Percentiles rank a stretch among this genome's conserved stretches.
Evolutionary conservation across 2,888 invertebrate species (phyloP).

Genomic region (Drosophila sordidapex): DNA sequence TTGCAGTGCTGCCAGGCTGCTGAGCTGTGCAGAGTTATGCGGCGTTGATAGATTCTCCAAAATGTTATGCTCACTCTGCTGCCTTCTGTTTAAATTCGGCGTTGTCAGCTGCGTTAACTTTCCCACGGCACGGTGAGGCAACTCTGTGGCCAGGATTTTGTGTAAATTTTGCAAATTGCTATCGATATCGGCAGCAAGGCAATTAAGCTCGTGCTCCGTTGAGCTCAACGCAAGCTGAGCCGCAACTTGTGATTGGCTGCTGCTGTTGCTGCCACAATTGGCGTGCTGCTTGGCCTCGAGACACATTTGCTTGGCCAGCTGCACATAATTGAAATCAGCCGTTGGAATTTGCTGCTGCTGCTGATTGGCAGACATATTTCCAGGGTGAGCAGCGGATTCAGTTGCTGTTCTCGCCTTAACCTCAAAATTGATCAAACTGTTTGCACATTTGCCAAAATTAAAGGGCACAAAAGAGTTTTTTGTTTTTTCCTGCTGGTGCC

Average conservation of each 20-base stretch:
- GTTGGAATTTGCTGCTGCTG: not conserved
- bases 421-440: conserved; percentile 12
- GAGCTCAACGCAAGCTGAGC: not conserved
- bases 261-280: conserved; percentile 15
- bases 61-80: not conserved
- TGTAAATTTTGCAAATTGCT: conserved; percentile 20
- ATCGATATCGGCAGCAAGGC: conserved; percentile 27
- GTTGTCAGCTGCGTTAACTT: not conserved
- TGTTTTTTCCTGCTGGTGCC: not conserved
- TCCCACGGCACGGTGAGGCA: not conserved
- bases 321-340: conserved; percentile 24
- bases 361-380: not conserved
- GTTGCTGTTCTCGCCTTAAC: not conserved
- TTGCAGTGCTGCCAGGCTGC: not conserved
- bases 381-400: not conserved
- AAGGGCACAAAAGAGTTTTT: conserved; percentile 26
- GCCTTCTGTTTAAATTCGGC: not conserved
- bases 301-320: conserved; percentile 32
- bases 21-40: not conserved
- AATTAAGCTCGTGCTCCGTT: conserved; percentile 5
- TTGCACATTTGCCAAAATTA: conserved; percentile 59
- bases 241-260: not conserved
- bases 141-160: conserved; percentile 10
- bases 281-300: not conserved
- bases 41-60: not conserved